Evolutionary conservation across 2,888 invertebrate genomes (phyloP).

Genomic region (Eurytoma adleriae): DNA sequence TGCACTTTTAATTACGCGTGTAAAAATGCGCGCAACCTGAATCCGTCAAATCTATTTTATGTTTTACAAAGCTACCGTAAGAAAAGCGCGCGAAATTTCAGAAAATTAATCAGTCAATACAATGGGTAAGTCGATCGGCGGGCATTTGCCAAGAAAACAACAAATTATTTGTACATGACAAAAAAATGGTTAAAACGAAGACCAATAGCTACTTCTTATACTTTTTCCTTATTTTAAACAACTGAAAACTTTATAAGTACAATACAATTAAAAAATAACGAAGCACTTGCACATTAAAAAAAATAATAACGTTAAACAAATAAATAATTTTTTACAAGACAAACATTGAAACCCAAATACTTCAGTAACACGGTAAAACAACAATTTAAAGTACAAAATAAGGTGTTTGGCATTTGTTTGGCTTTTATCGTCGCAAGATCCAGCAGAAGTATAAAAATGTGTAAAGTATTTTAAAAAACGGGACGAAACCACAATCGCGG

Average conservation of each 20-base stretch:
- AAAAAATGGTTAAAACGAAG: conserved; percentile 13
- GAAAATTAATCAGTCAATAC: conserved; percentile 41
- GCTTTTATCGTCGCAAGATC: neutral
- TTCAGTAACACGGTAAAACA: neutral
- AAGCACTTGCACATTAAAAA: no score
- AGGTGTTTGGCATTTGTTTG: neutral
- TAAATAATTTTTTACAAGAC: no score
- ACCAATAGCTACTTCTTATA: neutral
- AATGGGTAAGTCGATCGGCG: conserved; percentile 28
- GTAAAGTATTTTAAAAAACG: neutral
- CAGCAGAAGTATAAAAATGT: neutral
- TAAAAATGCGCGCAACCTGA: conserved; percentile 28
- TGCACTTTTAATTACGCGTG: conserved; percentile 26
- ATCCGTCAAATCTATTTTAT: conserved; percentile 44
- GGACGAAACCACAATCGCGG: conserved; percentile 37
- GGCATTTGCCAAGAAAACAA: neutral
- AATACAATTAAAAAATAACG: no score
- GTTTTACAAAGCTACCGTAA: conserved; percentile 28
- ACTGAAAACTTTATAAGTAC: no score
- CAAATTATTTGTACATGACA: neutral
- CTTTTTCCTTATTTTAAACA: neutral
- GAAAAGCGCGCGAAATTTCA: conserved; percentile 35
- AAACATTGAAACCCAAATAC: no score
- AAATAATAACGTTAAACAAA: no score
- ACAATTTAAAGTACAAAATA: neutral